Evolutionary conservation across 2,113 vertebrate genomes (phyloP).

Genomic region (Hemibagrus wyckioides): DNA sequence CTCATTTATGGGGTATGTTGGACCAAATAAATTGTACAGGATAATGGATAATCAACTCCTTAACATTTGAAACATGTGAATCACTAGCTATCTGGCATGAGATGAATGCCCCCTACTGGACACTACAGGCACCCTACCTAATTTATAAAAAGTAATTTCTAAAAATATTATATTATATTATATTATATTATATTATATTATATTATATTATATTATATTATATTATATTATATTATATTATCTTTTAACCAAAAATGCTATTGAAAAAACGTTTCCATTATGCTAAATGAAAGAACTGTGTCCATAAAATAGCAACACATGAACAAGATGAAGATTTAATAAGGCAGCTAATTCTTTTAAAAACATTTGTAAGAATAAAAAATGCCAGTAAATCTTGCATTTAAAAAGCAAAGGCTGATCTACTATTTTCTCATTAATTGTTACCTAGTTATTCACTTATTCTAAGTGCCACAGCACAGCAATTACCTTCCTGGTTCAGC

Average conservation of each 20-base stretch:
- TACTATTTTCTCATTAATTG: background rate
- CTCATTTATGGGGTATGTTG: background rate
- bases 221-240: background rate
- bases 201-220: too few relatives aligned
- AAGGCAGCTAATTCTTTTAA: background rate
- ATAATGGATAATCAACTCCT: background rate
- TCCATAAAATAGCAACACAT: background rate
- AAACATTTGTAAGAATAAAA: background rate
- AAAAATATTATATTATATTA: too few relatives aligned
- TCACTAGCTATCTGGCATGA: background rate
- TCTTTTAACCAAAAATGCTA: background rate
- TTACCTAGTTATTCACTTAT: slow-evolving; percentile 47
- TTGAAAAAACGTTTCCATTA: background rate
- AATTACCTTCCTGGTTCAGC: slow-evolving; percentile 44
- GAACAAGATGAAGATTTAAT: slow-evolving; percentile 44
- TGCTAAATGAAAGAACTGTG: background rate
- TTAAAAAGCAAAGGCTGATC: background rate
- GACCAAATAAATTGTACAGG: background rate
- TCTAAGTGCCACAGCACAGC: slow-evolving; percentile 38
- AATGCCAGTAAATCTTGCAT: background rate
- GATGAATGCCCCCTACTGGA: slow-evolving; percentile 27
- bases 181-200: too few relatives aligned
- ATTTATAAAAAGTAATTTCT: background rate
- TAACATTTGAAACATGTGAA: background rate
- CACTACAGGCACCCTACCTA: background rate